phyloP scores from a whole-genome alignment of 92 coral and sea anemone species.

The Paramuricea clavata region DNA sequence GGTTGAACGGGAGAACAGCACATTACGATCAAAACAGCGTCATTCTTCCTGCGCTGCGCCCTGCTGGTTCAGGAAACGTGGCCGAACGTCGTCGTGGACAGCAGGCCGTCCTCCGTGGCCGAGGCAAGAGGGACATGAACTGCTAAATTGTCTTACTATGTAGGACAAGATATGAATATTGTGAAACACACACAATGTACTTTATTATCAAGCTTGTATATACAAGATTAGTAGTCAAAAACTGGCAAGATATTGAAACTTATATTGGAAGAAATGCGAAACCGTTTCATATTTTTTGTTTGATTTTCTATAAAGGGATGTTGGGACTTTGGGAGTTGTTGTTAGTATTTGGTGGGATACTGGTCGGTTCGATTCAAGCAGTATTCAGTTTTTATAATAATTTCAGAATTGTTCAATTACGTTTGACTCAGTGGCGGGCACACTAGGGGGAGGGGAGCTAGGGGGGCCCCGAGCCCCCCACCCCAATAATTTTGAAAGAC shows the following conservation, averaged over 20 bases:
- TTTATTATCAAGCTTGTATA: constrained; percentile 25
- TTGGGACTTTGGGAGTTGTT: no score
- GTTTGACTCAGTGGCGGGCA: no score
- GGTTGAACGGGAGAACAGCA: constrained; percentile 75
- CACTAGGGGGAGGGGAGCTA: no score
- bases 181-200: constrained; percentile 23
- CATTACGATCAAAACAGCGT: constrained; percentile 78
- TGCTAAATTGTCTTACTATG: not conserved
- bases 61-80: constrained; percentile 83
- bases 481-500: no score
- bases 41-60: constrained; percentile 88
- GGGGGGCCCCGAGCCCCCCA: no score
- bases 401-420: no score
- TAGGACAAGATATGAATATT: not conserved
- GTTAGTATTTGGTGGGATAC: no score
- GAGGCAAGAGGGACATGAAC: constrained; percentile 59
- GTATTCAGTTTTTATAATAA: no score
- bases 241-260: constrained; percentile 26
- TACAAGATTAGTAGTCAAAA: constrained; percentile 30
- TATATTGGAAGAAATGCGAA: not conserved
- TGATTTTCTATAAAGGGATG: not conserved
- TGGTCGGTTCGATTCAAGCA: no score
- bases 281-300: not conserved
- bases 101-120: constrained; percentile 92
- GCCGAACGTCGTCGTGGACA: constrained; percentile 91